phyloP scores from a whole-genome alignment of 2,888 invertebrate species.

The Philonicus albiceps region DNA sequence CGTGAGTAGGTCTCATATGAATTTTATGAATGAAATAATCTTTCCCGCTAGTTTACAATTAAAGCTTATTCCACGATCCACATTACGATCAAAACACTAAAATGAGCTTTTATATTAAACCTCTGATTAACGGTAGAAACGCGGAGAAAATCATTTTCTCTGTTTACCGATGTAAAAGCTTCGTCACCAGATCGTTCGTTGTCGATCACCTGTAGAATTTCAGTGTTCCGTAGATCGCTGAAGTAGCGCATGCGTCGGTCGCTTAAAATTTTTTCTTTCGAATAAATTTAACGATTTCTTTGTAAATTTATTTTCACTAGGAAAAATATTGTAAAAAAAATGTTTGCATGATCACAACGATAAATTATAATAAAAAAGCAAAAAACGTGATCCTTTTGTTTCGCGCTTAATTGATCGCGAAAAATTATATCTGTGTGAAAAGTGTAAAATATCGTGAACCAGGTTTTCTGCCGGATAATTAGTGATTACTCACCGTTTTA shows the following conservation, averaged over 20 bases:
- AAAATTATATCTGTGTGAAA: neutral
- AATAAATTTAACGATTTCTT: neutral
- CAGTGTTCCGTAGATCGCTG: neutral
- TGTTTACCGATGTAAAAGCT: conserved; percentile 16
- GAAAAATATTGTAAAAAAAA: neutral
- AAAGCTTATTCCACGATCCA: neutral
- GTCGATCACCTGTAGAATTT: neutral
- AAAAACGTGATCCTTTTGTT: neutral
- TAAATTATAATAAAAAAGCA: neutral
- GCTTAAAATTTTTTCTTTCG: neutral
- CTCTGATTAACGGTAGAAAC: neutral
- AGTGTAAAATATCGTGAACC: neutral
- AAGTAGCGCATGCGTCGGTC: conserved; percentile 18
- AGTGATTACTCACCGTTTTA: conserved; percentile 3
- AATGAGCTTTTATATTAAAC: neutral
- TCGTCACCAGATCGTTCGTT: neutral
- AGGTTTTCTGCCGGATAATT: neutral
- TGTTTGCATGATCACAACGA: neutral
- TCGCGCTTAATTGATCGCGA: neutral
- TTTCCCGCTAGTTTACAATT: neutral
- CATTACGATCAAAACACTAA: neutral
- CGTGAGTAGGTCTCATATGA: neutral
- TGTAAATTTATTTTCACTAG: neutral
- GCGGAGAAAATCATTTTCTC: neutral
- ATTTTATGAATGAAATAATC: neutral